Base-by-base conservation (phyloP, 1,140 invertebrate species). In the Hyphantria cunea region DNA sequence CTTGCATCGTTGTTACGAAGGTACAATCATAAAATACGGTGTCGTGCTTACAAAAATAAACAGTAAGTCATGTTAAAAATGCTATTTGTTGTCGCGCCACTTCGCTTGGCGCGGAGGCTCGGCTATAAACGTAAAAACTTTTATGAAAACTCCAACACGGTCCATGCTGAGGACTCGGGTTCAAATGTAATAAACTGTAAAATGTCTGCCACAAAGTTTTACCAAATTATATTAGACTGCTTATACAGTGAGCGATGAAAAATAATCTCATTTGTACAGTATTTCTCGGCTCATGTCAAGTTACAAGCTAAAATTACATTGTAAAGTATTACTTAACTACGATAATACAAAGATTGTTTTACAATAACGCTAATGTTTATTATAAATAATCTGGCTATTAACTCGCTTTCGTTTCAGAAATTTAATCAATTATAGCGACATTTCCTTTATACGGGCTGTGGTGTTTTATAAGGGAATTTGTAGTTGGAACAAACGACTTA, bases 71-170 rank as follows among this genome's bases (percentile, higher is more conserved):
- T 64, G 64, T 74, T 74, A 64, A 74, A 76, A 82, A 74, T 76
- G 68, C 66, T 63, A 79, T 77, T 77, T 77, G 69, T 69, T 70
- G 67, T 65, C 64, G 62, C 55, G 69, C 58, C 71, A 73, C 60
- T 70, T 74, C 37, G 44, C 55, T 33, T 65, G 62, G 54, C 32
- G 66, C 66, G 59, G 60, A 60, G 47, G 41, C 69, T 49, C 48
- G 53, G 74, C 70, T 68, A 66, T 80, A 80, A 80, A 78, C 70
- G 74, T 82, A 82, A 83, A 83, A 84, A 82, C 55, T 77, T 84
- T 80, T 78, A 80, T 80, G 75, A 80, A 82, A 82, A 75, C 67
- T 64, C 59, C 64, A 62, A 68, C 70, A 60, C 62, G 53, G 70
- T 55, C 61, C 63, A 55, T 64, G 64, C 48, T 66, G 59, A 73